These are phyloP conservation scores for Spilogale gracilis DNA, from an alignment of 2,113 vertebrate species.

Conservation along the genomic window DNA sequence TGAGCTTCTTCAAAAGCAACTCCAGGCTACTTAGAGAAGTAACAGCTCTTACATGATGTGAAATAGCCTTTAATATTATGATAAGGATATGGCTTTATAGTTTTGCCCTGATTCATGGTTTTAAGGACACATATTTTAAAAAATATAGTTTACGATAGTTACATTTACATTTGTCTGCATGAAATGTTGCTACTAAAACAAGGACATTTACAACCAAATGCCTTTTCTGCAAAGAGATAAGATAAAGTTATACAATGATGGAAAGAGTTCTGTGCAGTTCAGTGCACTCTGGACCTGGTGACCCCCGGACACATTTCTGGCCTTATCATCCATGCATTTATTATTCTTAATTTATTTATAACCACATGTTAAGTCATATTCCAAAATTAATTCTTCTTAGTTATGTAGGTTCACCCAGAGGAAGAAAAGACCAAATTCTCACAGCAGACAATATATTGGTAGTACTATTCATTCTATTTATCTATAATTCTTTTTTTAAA, in stretches of 20 bases:
- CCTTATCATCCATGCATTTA: constrained; percentile 75
- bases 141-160: constrained; percentile 71
- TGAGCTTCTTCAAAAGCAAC: constrained; percentile 53
- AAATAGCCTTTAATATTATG: constrained; percentile 72
- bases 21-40: constrained; percentile 48
- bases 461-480: constrained; percentile 10
- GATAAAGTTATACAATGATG: constrained; percentile 82
- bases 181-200: constrained; percentile 83
- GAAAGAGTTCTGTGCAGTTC: constrained; percentile 82
- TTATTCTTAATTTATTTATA: constrained; percentile 63
- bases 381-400: constrained; percentile 65
- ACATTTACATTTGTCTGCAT: constrained; percentile 82
- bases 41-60: constrained; percentile 50
- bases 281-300: constrained; percentile 77
- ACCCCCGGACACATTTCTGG: constrained; percentile 81
- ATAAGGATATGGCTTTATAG: constrained; percentile 59
- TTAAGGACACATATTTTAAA: constrained; percentile 63
- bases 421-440: constrained; percentile 56
- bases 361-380: constrained; percentile 46
- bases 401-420: not conserved
- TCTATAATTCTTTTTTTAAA: not conserved
- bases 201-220: constrained; percentile 81
- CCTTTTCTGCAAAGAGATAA: constrained; percentile 84
- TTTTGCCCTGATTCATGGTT: constrained; percentile 73
- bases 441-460: not conserved